Percentiles rank a stretch among this genome's conserved stretches.
phyloP scores from a whole-genome alignment of 2,797 vertebrate genomes.

The Lithobates sylvaticus region DNA sequence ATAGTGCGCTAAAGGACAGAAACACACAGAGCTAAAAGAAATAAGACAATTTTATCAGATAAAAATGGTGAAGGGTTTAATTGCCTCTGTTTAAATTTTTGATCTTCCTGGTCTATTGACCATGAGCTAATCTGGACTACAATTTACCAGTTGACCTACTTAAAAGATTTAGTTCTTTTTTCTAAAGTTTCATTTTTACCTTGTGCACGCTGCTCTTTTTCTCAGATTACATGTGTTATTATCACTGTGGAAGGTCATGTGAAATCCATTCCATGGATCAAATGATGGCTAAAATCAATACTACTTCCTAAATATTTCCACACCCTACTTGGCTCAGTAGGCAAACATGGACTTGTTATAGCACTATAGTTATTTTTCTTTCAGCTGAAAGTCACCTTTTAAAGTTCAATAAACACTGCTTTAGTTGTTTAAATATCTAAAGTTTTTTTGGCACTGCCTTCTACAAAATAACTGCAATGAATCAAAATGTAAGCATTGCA shows the following conservation, averaged over 20 bases:
- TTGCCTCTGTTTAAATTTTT: conserved; percentile 53
- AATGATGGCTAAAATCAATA: conserved; percentile 76
- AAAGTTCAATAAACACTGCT: conserved; percentile 46
- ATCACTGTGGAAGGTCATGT: conserved; percentile 74
- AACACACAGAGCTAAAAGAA: neutral
- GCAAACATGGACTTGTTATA: conserved; percentile 66
- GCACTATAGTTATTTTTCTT: conserved; percentile 65
- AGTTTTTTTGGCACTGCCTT: neutral
- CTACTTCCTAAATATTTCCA: conserved; percentile 70
- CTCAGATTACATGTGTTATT: conserved; percentile 75
- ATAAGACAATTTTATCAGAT: conserved; percentile 19
- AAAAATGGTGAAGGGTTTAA: conserved; percentile 33
- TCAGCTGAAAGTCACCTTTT: conserved; percentile 75
- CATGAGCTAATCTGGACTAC: conserved; percentile 68
- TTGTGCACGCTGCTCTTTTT: conserved; percentile 66
- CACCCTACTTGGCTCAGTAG: conserved; percentile 65
- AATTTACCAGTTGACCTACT: conserved; percentile 67
- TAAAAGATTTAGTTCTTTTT: conserved; percentile 67
- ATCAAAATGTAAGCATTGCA: no score
- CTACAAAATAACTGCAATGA: no score
- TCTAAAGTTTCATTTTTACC: conserved; percentile 62
- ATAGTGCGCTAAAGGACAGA: conserved; percentile 13
- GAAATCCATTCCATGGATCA: conserved; percentile 75
- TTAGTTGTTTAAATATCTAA: neutral
- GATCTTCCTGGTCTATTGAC: conserved; percentile 60